Evolutionary conservation across 2,888 invertebrate genomes (phyloP).

Genomic region (Meteorus cinctellus): DNA sequence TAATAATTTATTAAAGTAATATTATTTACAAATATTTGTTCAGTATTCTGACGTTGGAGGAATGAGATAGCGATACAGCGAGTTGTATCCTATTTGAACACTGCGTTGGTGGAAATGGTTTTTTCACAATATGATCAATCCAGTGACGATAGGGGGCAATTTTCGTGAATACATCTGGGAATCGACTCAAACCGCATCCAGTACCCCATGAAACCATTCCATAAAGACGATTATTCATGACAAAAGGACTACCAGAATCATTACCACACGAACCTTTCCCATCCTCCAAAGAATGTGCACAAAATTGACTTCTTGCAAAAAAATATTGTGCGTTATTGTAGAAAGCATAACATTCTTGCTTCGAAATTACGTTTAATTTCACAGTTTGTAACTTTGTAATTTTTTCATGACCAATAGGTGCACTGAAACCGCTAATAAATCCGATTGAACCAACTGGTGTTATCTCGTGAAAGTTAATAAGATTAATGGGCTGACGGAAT

Average conservation of each 20-base stretch:
- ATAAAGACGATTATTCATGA: constrained; percentile 35
- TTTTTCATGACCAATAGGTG: constrained; percentile 45
- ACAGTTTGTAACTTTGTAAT: constrained; percentile 72
- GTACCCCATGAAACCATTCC: constrained; percentile 70
- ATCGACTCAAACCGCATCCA: constrained; percentile 74
- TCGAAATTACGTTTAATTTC: constrained; percentile 75
- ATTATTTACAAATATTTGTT: background rate
- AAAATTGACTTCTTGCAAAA: constrained; percentile 71
- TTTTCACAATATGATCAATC: background rate
- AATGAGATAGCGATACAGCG: background rate
- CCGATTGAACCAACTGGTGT: background rate
- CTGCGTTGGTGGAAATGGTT: too few relatives aligned
- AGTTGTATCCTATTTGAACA: background rate
- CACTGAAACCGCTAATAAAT: constrained; percentile 44
- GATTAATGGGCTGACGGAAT: constrained; percentile 28
- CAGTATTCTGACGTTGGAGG: too few relatives aligned
- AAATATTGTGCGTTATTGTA: constrained; percentile 65
- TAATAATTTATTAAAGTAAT: background rate
- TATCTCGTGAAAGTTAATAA: constrained; percentile 16
- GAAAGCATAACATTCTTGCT: constrained; percentile 72
- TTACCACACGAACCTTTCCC: constrained; percentile 66
- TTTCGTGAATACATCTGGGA: constrained; percentile 72
- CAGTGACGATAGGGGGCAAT: constrained; percentile 74
- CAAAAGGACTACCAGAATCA: constrained; percentile 48
- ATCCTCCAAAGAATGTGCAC: constrained; percentile 76